Evolutionary conservation across 2,888 invertebrate species (phyloP), one percentile per base, ranked within the genome.

Genomic region (Scelioninae gen. 1): DNA sequence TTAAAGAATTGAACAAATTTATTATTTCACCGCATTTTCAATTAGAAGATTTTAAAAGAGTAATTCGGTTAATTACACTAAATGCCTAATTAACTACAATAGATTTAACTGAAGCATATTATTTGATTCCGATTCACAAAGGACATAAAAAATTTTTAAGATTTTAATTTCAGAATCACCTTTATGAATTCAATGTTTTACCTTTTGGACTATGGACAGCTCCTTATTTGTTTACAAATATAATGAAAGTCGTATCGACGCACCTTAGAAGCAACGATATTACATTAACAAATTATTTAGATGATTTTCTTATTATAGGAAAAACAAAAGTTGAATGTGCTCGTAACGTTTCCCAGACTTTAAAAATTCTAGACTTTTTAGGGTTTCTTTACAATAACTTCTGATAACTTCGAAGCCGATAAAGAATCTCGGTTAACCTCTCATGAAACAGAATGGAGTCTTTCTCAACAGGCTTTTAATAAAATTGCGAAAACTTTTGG

Each of bases 201-300:
- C 34, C 49, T 3, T 62, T 62, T 45, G 62, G 62, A 1, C 31
- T 62, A 62, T 45, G 31, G 6, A 62, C 45, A 23, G 62, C 62
- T 10, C 31, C 43, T 10, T 58, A 58, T 16, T 11, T 40, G 4
- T 58, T 58, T 16, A 58, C 58, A 6, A 58, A 58, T 10, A 15
- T 58, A 9, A 40, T 40, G 58, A 58, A 45, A 62, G 45, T 45
- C 7, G 45, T 62, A 29, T 6, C 45, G n/a, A 15, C 9, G 4
- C 29, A 5, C 4, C 13, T 62, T n/a, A 62, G 62, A 16, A 13
- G 8, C 1, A 9, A 31, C 29, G 45, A 31, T n/a, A 31, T 43
- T 29, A n/a, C 5, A n/a, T 1, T 45, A n/a, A 13, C 29, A 13
- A 62, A 45, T n/a, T 62, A 62, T 31, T 9, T 62, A 13, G 43